phyloP scores from a whole-genome alignment of 1,140 invertebrate species.

The Antheraea pernyi region DNA sequence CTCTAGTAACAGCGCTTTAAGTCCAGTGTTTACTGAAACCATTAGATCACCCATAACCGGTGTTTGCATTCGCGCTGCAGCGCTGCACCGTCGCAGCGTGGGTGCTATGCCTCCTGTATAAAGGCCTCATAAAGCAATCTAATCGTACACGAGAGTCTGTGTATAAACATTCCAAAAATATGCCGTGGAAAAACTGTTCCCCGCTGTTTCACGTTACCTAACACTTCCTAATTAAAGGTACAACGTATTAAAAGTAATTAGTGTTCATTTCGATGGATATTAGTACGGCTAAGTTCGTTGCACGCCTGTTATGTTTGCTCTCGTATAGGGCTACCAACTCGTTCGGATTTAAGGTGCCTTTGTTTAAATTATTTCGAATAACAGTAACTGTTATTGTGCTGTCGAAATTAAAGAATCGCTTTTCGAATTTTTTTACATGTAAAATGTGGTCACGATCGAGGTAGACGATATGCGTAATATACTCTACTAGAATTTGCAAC shows the following conservation, averaged over 20 bases:
- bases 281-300: constrained; percentile 35
- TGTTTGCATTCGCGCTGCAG: constrained; percentile 40
- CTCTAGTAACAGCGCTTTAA: background rate
- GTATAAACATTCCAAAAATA: background rate
- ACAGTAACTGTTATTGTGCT: no score
- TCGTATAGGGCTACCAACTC: background rate
- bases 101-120: constrained; percentile 25
- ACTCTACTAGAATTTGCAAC: no score
- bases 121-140: constrained; percentile 46
- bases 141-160: constrained; percentile 31
- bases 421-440: no score
- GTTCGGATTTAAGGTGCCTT: no score
- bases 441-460: no score
- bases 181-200: constrained; percentile 28
- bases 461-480: no score
- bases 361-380: no score
- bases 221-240: constrained; percentile 71
- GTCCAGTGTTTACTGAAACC: constrained; percentile 9
- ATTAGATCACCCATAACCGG: constrained; percentile 32
- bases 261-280: constrained; percentile 61
- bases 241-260: constrained; percentile 68
- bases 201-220: constrained; percentile 63
- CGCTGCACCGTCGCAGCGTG: constrained; percentile 14
- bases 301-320: background rate
- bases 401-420: no score